A percentile compares a stretch with the other conserved stretches of the same genome.
Conservation (phyloP, 2,797 vertebrate genomes). For the Tamandua tetradactyla region DNA sequence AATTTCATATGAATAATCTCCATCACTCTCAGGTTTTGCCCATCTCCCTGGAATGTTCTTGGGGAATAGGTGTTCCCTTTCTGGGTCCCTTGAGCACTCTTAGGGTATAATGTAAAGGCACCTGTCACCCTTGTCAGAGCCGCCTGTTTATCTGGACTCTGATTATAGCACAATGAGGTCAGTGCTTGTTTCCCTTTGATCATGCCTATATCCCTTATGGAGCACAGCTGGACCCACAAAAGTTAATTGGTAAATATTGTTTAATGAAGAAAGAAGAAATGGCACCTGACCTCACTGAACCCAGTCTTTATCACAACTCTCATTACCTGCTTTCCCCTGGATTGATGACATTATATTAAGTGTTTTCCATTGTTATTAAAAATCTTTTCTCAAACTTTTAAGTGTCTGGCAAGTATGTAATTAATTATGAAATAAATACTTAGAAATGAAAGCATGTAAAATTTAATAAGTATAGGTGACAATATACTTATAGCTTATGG, state of each 20-base stretch:
- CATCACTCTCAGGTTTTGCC: background rate
- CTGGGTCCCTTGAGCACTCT: too few relatives aligned
- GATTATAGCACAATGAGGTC: background rate
- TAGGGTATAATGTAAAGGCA: background rate
- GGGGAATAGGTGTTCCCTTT: too few relatives aligned
- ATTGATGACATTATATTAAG: background rate
- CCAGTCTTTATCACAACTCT: background rate
- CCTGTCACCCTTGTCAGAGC: background rate
- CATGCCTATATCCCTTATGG: accelerated
- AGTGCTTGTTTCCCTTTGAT: background rate
- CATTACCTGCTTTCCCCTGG: background rate
- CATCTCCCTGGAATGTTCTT: background rate
- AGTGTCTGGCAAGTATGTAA: background rate
- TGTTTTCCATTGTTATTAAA: background rate
- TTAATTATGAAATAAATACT: background rate
- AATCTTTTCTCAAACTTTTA: background rate
- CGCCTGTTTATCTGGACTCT: too few relatives aligned
- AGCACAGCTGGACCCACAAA: background rate
- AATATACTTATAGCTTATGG: accelerated
- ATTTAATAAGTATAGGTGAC: background rate
- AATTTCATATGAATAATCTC: background rate
- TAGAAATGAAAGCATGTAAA: background rate
- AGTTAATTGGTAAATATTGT: background rate
- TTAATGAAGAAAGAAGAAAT: background rate
- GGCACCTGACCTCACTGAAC: too few relatives aligned